Base-by-base conservation (phyloP, 2,888 invertebrate species). In the Acronicta psi region DNA sequence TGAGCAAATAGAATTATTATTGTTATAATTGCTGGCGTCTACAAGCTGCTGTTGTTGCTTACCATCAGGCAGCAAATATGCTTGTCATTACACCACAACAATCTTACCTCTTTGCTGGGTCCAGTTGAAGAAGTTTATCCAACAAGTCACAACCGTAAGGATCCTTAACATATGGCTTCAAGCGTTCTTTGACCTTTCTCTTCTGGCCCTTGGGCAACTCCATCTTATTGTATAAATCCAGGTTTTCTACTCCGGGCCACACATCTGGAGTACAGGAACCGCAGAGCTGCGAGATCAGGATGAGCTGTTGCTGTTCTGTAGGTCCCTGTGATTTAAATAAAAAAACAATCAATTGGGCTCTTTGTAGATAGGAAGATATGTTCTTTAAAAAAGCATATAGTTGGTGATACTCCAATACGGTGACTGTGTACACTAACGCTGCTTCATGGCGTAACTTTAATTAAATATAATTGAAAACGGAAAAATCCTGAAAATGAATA, bases 291-390 rank as follows among this genome's bases (percentile, higher is more conserved):
- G 98, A 98, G 63, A 99, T 99, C 14, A 99, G 95, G 25, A 97
- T 97, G 10, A 99, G 89, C 84, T 99, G 99, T 84, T 98, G 98
- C 81, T 99, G 99, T 80, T 99, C 99, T 0, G 99, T 98, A 47
- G 97, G 98, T 16, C 99, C 99, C 94, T 95, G 85, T 34, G 34
- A n/a, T 0, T 2, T n/a, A 5, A 25, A 25, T 2, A 25, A 20
- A 20, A 4, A 29, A 29, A 11, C 11, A 25, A 10, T 10, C 1
- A 29, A 4, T 25, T 25, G 8, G 10, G 10, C 9, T 25, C 8
- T 25, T 25, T 31, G 31, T 4, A 31, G 13, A 31, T 13, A 31
- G 4, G 31, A 31, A 31, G 11, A 13, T 31, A 2, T 13, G 31
- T 10, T 9, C 25, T 25, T 25, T 9, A 10, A 25, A 25, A n/a